Evolutionary conservation across 2,888 invertebrate species (phyloP), one percentile per base, ranked within the genome.

Genomic region (Antheraea assamensis): DNA sequence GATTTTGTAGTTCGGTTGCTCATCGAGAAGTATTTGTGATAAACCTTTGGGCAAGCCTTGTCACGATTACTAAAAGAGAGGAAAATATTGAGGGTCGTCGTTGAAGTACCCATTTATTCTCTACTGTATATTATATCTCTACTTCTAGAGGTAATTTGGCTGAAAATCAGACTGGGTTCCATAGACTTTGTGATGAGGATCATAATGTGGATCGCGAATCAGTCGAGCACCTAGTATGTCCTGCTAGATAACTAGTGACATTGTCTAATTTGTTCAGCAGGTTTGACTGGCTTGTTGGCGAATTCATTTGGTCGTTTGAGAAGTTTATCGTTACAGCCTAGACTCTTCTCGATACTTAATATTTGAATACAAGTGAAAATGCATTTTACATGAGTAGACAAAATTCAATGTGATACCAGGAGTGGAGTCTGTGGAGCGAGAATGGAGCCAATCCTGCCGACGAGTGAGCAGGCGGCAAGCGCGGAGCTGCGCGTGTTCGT

Each of bases 401-500:
- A 17, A 4, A 17, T 17, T 15, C 2, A 17, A 64, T 30, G 7
- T 10, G 88, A 82, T 83, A 96, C 96, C 90, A 97, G 86, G 58
- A 97, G 88, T 24, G 96, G 96, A 19, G 96, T 96, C 88, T 96
- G 97, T 58, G 97, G 97, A 47, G 97, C 96, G 73, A 96, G 87
- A 85, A 96, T 95, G 24, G 96, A 96, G 21, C 97, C 97, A 75
- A 96, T 79, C 21, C 97, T 94, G 68, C 97, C 97, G 78, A 96
- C 95, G 92, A 96, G 96, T 71, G 96, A 96, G 88, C 96, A 96
- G 71, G 96, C 94, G 7, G 96, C 96, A 71, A 97, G 92, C 78
- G 96, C 93, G 27, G 96, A 96, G 82, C 96, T 96, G 74, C 97
- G 95, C 72, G 95, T 90, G 76, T 92, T 93, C 71, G 97, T 97